A percentile compares a stretch with the other conserved stretches of the same genome.
Conservation (phyloP, 2,888 invertebrate genomes). For the Anoplius nigerrimus region DNA sequence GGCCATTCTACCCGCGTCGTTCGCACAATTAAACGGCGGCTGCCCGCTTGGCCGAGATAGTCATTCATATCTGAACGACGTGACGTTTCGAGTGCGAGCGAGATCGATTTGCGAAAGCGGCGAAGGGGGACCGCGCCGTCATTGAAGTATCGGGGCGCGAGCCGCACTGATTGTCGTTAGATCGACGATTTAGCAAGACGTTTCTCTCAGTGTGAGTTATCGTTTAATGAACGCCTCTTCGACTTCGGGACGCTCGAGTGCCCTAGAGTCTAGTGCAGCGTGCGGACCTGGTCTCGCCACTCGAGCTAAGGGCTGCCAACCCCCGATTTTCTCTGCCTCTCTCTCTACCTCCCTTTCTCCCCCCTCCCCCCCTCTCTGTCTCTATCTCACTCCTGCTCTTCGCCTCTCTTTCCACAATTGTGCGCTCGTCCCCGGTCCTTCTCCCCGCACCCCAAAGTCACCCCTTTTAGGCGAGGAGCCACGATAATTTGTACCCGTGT, state of each 20-base stretch:
- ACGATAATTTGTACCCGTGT: conserved; percentile 65
- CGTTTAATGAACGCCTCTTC: conserved; percentile 69
- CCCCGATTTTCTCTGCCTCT: conserved; percentile 38
- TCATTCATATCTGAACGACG: no score
- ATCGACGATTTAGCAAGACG: conserved; percentile 59
- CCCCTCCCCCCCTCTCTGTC: conserved; percentile 11
- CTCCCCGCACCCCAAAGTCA: conserved; percentile 29
- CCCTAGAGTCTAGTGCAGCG: conserved; percentile 65
- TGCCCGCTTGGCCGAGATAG: no score
- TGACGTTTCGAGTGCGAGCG: not conserved
- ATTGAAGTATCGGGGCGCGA: conserved; percentile 13
- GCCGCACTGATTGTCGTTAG: conserved; percentile 48
- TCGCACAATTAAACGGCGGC: no score
- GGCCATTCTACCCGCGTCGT: no score
- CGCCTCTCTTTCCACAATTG: conserved; percentile 19
- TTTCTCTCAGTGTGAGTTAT: conserved; percentile 65
- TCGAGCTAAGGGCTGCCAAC: conserved; percentile 65
- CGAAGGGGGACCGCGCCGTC: not conserved
- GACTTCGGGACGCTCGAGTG: conserved; percentile 58
- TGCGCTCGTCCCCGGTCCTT: conserved; percentile 20
- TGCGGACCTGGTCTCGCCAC: conserved; percentile 61
- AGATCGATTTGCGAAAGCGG: not conserved
- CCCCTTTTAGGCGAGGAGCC: conserved; percentile 48
- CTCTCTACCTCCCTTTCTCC: conserved; percentile 23
- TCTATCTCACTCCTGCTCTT: no score